These are phyloP conservation scores for Gobiocypris rarus DNA, from an alignment of 2,113 vertebrate genomes.

Conservation along the genomic window DNA sequence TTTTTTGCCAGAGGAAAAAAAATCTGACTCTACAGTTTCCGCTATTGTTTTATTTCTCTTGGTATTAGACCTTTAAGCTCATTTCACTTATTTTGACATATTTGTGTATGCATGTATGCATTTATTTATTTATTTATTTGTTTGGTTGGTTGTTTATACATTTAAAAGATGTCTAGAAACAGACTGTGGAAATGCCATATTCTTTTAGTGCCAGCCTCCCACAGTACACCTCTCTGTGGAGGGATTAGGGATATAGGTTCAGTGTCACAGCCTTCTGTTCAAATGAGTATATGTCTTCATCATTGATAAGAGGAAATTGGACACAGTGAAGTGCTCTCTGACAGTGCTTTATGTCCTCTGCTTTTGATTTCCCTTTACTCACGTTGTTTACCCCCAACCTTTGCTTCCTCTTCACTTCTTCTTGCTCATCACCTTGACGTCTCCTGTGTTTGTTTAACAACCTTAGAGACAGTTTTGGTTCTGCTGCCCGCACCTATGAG, in stretches of 20 bases:
- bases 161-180: not conserved
- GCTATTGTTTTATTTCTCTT: not conserved
- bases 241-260: constrained; percentile 15
- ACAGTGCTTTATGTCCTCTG: constrained; percentile 38
- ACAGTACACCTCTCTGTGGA: not conserved
- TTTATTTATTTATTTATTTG: no score
- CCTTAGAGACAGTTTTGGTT: constrained; percentile 46
- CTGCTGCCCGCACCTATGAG: constrained; percentile 36
- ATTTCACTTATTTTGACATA: not conserved
- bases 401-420: not conserved
- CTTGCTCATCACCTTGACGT: constrained; percentile 58
- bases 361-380: constrained; percentile 47
- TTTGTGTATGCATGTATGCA: no score
- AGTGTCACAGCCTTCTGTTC: constrained; percentile 31
- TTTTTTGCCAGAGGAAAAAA: not conserved
- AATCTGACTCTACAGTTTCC: not conserved
- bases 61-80: not conserved
- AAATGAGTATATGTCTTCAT: not conserved
- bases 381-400: constrained; percentile 44
- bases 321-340: constrained; percentile 34
- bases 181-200: not conserved
- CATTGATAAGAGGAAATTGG: constrained; percentile 39
- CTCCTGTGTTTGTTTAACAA: constrained; percentile 58
- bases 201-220: not conserved
- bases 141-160: not conserved